Base-by-base conservation (phyloP, 2,797 vertebrate genomes). In the Philypnodon macrostomus region DNA sequence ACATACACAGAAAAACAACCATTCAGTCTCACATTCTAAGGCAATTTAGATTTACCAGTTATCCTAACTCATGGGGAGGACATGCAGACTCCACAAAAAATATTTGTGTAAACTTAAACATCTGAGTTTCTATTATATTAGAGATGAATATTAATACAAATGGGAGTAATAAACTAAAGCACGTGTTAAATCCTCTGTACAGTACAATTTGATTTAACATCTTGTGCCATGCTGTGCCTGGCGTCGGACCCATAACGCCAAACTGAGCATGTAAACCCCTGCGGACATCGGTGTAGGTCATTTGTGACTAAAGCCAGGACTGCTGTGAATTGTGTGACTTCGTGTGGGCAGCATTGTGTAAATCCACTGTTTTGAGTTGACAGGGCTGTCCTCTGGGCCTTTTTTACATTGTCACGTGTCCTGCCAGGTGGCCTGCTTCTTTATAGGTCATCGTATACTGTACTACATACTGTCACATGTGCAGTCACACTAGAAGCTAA, bases 321-420 rank as follows among this genome's bases (percentile, higher is more conserved):
- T 39, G 53, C 38, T 69, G 23, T 37, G 50, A 30, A 46, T 39
- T 15, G 42, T 34, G 40, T 27, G 36, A 47, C 39, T 49, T 68
- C 30, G 34, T 29, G 51, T 6, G 24, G 26, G 33, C 10, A 31
- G 23, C 47, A 5, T 48, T 35, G 39, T 45, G 41, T 52, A 47
- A 58, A 47, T 53, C 50, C 50, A n/a, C 14, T 44, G 26, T 58
- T 61, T 64, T 53, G 39, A 47, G 52, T 36, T 32, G 5, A 24
- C 53, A 18, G 32, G 1, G 14, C 32, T 47, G 42, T 26, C 65
- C 62, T 60, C 50, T 50, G 21, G 46, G 41, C 31, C 37, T 57
- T 29, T n/a, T 67, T 47, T 42, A 55, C 45, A 47, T 67, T 34
- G n/a, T 50, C 11, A 7, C 13, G 1, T 31, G 29, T 31, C 17